These are phyloP conservation scores for Aricia artaxerxes DNA, from an alignment of 2,888 invertebrate genomes.

Conservation along the genomic window DNA sequence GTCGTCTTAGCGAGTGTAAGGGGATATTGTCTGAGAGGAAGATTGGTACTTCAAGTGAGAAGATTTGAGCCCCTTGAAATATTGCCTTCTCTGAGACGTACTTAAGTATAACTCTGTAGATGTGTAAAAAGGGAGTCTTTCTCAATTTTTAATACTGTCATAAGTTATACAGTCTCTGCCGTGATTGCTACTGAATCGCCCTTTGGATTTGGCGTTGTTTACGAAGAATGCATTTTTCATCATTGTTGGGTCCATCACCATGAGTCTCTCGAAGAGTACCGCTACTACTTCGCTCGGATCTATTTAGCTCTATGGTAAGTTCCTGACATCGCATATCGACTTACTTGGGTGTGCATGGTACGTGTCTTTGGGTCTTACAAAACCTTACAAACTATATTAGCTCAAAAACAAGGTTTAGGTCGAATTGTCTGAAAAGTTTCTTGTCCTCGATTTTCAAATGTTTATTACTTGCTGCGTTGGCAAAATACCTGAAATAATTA, in stretches of 20 bases:
- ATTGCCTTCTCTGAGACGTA: neutral
- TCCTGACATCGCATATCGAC: constrained; percentile 42
- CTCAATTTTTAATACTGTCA: neutral
- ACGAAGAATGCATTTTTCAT: constrained; percentile 6
- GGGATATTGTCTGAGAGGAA: neutral
- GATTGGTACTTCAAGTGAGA: neutral
- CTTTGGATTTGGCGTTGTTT: constrained; percentile 18
- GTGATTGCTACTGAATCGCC: neutral
- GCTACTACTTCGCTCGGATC: constrained; percentile 32
- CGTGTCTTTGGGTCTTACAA: constrained; percentile 31
- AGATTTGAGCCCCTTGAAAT: neutral
- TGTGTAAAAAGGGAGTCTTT: neutral
- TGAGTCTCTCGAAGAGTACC: constrained; percentile 1
- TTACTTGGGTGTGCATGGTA: constrained; percentile 44
- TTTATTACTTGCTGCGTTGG: neutral
- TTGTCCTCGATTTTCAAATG: constrained; percentile 22
- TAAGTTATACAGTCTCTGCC: neutral
- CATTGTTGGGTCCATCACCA: constrained; percentile 12
- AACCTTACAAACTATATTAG: constrained; percentile 22
- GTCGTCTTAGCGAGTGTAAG: neutral
- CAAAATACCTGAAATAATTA: neutral
- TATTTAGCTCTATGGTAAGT: constrained; percentile 43
- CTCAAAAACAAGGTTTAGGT: constrained; percentile 23
- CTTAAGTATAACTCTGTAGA: neutral
- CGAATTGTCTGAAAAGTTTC: constrained; percentile 29